A percentile compares a stretch with the other conserved stretches of the same genome.
These are phyloP conservation scores for Nettapus auritus DNA, from an alignment of 2,113 vertebrate genomes.

Conservation along the genomic window DNA sequence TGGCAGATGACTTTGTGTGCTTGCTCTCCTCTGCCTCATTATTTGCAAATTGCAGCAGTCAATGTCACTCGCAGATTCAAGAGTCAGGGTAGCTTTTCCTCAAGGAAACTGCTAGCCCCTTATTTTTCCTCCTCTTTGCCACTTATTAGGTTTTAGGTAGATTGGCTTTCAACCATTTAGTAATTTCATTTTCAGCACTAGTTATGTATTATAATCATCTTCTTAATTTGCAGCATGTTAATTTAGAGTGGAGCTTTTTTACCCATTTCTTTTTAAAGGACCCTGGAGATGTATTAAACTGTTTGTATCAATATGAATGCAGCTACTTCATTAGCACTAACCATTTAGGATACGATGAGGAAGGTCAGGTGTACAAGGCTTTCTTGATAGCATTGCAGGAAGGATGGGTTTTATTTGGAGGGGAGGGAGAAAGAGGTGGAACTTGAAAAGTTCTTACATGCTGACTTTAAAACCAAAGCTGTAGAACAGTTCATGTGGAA, in stretches of 20 bases:
- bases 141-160: neutral
- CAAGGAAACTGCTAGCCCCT: neutral
- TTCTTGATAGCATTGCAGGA: neutral
- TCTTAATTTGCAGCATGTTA: neutral
- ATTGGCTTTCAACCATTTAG: neutral
- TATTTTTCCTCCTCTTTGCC: neutral
- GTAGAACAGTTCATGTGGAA: neutral
- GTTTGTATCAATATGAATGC: neutral
- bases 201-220: neutral
- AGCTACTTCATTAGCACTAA: neutral
- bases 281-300: neutral
- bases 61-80: neutral
- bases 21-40: neutral
- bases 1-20: neutral
- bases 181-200: neutral
- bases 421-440: neutral
- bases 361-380: neutral
- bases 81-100: neutral
- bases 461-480: neutral
- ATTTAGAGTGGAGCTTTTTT: neutral
- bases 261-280: neutral
- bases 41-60: neutral
- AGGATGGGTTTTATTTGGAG: neutral
- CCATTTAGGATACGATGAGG: neutral
- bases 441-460: neutral